phyloP scores from a whole-genome alignment of 1,140 invertebrate species.

The Cydia fagiglandana region DNA sequence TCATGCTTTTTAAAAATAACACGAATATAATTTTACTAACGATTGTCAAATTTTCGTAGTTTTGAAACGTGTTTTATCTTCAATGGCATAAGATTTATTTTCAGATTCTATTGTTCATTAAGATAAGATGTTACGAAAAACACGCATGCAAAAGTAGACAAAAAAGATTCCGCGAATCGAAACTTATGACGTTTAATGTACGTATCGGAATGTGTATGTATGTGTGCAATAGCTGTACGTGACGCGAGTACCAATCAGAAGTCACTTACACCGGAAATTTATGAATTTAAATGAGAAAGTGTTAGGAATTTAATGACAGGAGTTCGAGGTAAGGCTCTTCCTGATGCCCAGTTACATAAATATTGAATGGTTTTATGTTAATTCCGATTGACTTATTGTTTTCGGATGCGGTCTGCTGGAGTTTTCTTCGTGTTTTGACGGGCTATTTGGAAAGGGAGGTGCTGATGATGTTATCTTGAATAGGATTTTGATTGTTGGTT shows the following conservation, averaged over 20 bases:
- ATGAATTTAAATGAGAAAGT: slow-evolving; percentile 79
- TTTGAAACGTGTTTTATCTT: background rate
- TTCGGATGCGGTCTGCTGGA: slow-evolving; percentile 40
- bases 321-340: slow-evolving; percentile 72
- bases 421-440: slow-evolving; percentile 38
- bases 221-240: slow-evolving; percentile 66
- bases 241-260: slow-evolving; percentile 57
- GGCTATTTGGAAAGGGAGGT: slow-evolving; percentile 26
- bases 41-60: background rate
- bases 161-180: slow-evolving; percentile 28
- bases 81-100: background rate
- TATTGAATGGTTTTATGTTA: slow-evolving; percentile 59
- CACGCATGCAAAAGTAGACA: slow-evolving; percentile 3
- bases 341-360: slow-evolving; percentile 70
- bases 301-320: slow-evolving; percentile 76
- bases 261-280: slow-evolving; percentile 75
- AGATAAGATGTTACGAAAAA: background rate
- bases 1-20: slow-evolving; percentile 6
- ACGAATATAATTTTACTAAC: background rate
- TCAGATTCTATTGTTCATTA: background rate
- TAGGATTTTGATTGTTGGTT: background rate
- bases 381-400: slow-evolving; percentile 48
- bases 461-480: slow-evolving; percentile 11
- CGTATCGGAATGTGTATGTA: slow-evolving; percentile 54
- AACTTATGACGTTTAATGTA: slow-evolving; percentile 29